Base-by-base conservation (phyloP, 1,140 invertebrate genomes). In the Drosophila parvula region DNA sequence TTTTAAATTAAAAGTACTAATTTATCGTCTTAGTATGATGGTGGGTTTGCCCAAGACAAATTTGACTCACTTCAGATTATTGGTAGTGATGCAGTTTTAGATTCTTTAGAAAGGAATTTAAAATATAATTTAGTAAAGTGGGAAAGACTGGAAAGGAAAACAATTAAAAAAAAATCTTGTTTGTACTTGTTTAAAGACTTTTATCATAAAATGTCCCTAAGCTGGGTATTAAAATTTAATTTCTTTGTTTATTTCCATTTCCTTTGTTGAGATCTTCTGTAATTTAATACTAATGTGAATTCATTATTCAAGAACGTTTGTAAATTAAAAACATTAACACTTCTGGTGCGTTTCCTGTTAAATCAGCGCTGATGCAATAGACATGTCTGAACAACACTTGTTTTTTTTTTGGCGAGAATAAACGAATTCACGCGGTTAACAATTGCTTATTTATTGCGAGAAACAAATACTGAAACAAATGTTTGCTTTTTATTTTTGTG, bases 391-490 rank as follows among this genome's bases (percentile, higher is more conserved):
- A 28, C n/a, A 16, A n/a, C 12, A 27, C 50, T 28, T n/a, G n/a
- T 5, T 14, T 22, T 8, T 44, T 40, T 62, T 59, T 16, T 38
- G 45, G 27, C 34, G 28, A 32, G 22, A 59, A 57, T 10, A 30
- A 12, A 43, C 3, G 10, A 62, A 63, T 36, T n/a, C 16, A 67
- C 16, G 34, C 30, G 30, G 16, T 71, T 71, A 40, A 48, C 14
- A 45, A 50, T 50, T 58, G n/a, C n/a, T 58, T 70, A 41, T 70
- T 70, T 28, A 34, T 70, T 71, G 64, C 68, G 22, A 38, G 32
- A 28, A 36, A 43, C 40, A 57, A 43, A 18, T 32, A 53, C 50
- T n/a, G n/a, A 36, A 36, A 53, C 27, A 22, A 60, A 30, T 32
- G 12, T 22, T 44, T n/a, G 22, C 40, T 40, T 27, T 40, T 47